Evolutionary conservation across 2,113 vertebrate genomes (phyloP).

Genomic region (Archocentrus centrarchus): DNA sequence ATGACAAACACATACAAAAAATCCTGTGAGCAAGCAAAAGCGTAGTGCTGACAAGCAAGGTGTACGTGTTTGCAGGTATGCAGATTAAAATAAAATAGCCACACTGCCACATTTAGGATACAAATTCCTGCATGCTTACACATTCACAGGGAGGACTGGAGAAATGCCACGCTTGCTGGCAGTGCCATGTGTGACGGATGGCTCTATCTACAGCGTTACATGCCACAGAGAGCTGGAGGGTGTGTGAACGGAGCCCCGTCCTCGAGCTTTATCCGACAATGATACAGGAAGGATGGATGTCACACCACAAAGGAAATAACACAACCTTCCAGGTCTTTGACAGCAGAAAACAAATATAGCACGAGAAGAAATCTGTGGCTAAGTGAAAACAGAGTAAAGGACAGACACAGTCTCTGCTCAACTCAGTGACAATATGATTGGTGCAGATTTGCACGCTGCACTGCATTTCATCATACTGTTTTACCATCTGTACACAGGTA

Average conservation of each 20-base stretch:
- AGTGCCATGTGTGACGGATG: slow-evolving; percentile 63
- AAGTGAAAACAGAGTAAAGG: background rate
- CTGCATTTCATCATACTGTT: slow-evolving; percentile 25
- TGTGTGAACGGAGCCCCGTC: slow-evolving; percentile 51
- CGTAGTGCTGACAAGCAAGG: background rate
- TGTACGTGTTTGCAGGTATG: slow-evolving; percentile 13
- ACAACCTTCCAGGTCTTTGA: slow-evolving; percentile 48
- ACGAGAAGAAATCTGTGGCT: slow-evolving; percentile 19
- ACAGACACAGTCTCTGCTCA: background rate
- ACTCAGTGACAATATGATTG: slow-evolving; percentile 6
- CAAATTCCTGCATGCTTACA: background rate
- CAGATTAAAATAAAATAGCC: slow-evolving; percentile 26
- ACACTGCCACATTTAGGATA: background rate
- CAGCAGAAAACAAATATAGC: slow-evolving; percentile 36
- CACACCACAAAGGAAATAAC: slow-evolving; percentile 28
- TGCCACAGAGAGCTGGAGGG: slow-evolving; percentile 54
- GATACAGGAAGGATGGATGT: slow-evolving; percentile 64
- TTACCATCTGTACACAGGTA: slow-evolving; percentile 14
- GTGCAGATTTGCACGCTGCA: background rate
- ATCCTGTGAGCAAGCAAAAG: slow-evolving; percentile 22
- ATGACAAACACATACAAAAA: background rate
- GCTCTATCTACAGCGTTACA: slow-evolving; percentile 61
- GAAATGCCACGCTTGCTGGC: slow-evolving; percentile 56
- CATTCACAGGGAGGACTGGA: slow-evolving; percentile 34
- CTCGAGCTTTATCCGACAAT: slow-evolving; percentile 50